A percentile compares a stretch with the other conserved stretches of the same genome.
These are phyloP conservation scores for Penaeus monodon DNA, from an alignment of 2,888 invertebrate genomes.

Conservation along the genomic window DNA sequence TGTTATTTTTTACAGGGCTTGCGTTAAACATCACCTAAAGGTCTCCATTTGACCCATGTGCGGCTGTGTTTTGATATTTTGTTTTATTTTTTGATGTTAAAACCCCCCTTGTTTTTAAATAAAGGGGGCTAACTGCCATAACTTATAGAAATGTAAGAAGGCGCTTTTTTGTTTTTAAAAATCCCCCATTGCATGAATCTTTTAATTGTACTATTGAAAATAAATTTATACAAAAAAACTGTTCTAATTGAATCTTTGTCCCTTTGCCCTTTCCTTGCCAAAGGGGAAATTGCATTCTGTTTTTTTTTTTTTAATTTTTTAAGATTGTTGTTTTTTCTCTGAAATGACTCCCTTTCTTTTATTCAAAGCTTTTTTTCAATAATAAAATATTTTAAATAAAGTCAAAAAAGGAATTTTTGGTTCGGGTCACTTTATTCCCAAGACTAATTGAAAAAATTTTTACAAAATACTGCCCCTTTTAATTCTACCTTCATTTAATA, in stretches of 20 bases:
- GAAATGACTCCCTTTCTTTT: no score
- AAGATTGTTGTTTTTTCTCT: no score
- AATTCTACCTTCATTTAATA: no score
- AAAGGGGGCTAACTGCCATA: slow-evolving; percentile 56
- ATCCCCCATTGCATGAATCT: slow-evolving; percentile 49
- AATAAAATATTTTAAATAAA: no score
- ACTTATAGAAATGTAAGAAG: slow-evolving; percentile 44
- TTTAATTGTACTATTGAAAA: slow-evolving; percentile 47
- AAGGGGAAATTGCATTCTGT: no score
- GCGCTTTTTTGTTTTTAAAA: slow-evolving; percentile 44
- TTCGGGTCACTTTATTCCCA: no score
- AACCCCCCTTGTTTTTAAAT: slow-evolving; percentile 48
- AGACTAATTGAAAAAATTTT: no score
- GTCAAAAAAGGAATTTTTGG: no score
- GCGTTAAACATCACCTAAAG: slow-evolving; percentile 31
- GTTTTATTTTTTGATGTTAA: slow-evolving; percentile 30
- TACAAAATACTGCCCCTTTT: no score
- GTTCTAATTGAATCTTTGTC: slow-evolving; percentile 17
- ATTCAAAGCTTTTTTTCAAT: no score
- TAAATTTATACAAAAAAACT: slow-evolving; percentile 53
- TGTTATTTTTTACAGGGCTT: slow-evolving; percentile 40
- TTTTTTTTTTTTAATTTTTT: no score
- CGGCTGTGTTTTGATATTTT: slow-evolving; percentile 46
- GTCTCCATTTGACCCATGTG: slow-evolving; percentile 26
- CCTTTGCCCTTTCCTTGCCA: no score